Evolutionary conservation across 2,797 vertebrate species (phyloP).

Genomic region (Eidolon dupreanum): DNA sequence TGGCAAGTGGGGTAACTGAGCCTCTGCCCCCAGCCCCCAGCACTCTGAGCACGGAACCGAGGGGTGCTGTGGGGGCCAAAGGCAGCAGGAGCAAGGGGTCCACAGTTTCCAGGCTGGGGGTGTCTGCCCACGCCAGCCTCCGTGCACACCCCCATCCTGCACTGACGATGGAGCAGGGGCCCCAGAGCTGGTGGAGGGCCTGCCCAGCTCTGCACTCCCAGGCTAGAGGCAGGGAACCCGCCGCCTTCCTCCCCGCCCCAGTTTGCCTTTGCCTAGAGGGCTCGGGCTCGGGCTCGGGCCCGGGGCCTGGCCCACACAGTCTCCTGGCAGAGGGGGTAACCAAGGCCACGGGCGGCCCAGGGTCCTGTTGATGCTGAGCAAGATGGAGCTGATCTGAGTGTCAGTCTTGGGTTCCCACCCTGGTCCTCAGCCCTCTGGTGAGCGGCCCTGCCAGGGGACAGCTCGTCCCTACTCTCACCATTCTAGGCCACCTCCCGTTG

Average conservation of each 20-base stretch:
- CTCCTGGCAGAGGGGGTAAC: not conserved
- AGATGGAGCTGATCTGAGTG: not conserved
- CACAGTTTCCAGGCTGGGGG: not conserved
- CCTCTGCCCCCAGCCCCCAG: not conserved
- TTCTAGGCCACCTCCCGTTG: not conserved
- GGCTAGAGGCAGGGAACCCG: not conserved
- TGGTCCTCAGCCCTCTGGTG: not conserved
- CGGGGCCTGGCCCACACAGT: not conserved
- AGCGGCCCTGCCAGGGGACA: not conserved
- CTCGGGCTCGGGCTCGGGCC: not conserved
- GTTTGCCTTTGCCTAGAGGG: not conserved
- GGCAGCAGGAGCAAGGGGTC: not conserved
- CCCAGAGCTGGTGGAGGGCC: not conserved
- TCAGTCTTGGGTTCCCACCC: not conserved
- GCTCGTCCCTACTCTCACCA: not conserved
- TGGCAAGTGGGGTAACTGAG: not conserved
- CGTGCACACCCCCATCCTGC: not conserved
- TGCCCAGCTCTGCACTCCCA: not conserved
- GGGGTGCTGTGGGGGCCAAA: not conserved
- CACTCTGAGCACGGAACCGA: not conserved
- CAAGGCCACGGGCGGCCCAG: not conserved
- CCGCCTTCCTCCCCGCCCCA: not conserved
- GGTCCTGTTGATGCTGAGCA: not conserved
- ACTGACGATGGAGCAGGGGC: not conserved
- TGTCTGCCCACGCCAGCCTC: not conserved